Evolutionary conservation across 2,113 vertebrate genomes (phyloP).

Genomic region (Sarotherodon lohbergeri): DNA sequence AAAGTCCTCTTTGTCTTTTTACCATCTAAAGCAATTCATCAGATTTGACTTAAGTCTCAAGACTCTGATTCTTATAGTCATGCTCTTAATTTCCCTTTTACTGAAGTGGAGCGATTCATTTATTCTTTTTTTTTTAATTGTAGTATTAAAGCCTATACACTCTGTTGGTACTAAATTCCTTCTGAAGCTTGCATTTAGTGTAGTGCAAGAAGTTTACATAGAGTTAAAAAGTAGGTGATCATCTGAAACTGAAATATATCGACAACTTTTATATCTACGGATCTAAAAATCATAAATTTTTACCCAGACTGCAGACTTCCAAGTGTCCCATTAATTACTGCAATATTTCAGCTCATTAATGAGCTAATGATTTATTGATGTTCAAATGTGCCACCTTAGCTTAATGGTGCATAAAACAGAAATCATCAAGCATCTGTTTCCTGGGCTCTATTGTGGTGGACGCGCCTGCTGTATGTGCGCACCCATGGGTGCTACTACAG

Average conservation of each 20-base stretch:
- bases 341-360: conserved; percentile 20
- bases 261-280: background rate
- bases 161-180: background rate
- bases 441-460: background rate
- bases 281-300: background rate
- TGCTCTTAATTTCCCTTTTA: background rate
- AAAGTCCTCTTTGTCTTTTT: background rate
- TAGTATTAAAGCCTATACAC: background rate
- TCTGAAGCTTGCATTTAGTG: background rate
- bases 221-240: too few species aligned
- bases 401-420: conserved; percentile 44
- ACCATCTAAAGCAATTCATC: background rate
- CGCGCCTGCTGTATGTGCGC: background rate
- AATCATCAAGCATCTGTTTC: conserved; percentile 21
- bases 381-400: conserved; percentile 29
- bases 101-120: background rate
- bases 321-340: conserved; percentile 3
- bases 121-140: background rate
- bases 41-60: background rate
- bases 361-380: conserved; percentile 44
- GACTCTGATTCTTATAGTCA: background rate
- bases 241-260: background rate
- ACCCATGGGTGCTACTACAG: background rate
- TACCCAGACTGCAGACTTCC: background rate
- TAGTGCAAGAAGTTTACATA: background rate